A percentile compares a stretch with the other conserved stretches of the same genome.
Conservation (phyloP, 64 coral and sea anemone genomes). For the Montipora foliosa region DNA sequence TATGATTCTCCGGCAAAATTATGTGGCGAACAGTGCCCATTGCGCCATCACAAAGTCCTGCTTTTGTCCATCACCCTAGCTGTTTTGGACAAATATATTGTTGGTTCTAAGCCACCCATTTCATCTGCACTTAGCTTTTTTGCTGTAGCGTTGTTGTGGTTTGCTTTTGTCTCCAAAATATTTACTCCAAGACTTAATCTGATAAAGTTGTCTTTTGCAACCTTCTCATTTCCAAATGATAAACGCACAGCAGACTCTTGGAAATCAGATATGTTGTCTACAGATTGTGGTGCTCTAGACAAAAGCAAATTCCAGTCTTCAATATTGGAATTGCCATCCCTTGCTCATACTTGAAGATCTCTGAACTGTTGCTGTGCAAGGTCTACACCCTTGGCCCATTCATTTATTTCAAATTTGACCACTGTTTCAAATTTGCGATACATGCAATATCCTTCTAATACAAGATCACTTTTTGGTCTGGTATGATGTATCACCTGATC, state of each 20-base stretch:
- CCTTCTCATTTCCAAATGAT: slow-evolving; percentile 67
- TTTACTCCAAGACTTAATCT: slow-evolving; percentile 29
- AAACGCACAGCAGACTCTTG: slow-evolving; percentile 17
- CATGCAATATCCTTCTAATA: slow-evolving; percentile 17
- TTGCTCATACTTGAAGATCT: slow-evolving; percentile 48
- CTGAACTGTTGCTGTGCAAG: no score
- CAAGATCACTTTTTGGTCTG: slow-evolving; percentile 49
- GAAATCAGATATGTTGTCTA: slow-evolving; percentile 30
- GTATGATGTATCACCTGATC: slow-evolving; percentile 68
- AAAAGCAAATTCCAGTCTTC: slow-evolving; percentile 73
- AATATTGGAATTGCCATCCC: slow-evolving; percentile 58
- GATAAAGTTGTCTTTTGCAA: slow-evolving; percentile 56
- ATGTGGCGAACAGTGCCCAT: slow-evolving; percentile 36
- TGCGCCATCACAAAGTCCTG: slow-evolving; percentile 40
- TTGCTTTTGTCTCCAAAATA: slow-evolving; percentile 51
- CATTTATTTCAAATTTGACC: slow-evolving; percentile 59
- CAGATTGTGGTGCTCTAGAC: slow-evolving; percentile 38
- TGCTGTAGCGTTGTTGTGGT: slow-evolving; percentile 40
- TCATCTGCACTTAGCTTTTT: slow-evolving; percentile 52
- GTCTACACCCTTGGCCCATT: slow-evolving; percentile 34
- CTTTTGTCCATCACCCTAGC: slow-evolving; percentile 40
- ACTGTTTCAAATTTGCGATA: slow-evolving; percentile 55
- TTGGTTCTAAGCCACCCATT: slow-evolving; percentile 71
- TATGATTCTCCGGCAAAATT: slow-evolving; percentile 18
- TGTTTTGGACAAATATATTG: slow-evolving; percentile 19